A percentile compares a stretch with the other conserved stretches of the same genome.
Conservation (phyloP, 2,113 vertebrate species). For the Semnornis frantzii region DNA sequence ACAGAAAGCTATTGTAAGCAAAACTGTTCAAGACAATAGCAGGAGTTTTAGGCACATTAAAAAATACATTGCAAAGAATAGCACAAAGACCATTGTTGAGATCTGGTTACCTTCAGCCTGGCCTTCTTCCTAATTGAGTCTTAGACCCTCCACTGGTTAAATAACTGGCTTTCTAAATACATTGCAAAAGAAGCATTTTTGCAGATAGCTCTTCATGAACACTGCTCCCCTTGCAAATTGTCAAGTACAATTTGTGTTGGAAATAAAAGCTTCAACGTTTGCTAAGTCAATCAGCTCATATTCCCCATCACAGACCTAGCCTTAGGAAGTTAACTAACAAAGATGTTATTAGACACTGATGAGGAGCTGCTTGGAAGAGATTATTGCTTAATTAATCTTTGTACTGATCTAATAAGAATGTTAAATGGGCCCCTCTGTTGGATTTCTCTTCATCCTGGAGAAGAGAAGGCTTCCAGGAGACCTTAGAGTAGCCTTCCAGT, state of each 20-base stretch:
- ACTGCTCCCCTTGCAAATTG: slow-evolving; percentile 6
- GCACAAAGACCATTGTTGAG: background rate
- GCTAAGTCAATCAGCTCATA: slow-evolving; percentile 17
- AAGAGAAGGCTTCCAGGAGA: no score
- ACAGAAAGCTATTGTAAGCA: slow-evolving; percentile 1
- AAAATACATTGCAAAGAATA: background rate
- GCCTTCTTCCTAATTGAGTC: slow-evolving; percentile 14
- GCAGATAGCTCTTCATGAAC: slow-evolving; percentile 9
- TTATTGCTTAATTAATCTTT: slow-evolving; percentile 75
- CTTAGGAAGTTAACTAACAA: slow-evolving; percentile 63
- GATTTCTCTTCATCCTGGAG: no score
- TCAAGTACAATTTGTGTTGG: slow-evolving; percentile 12
- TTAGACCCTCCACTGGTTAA: background rate
- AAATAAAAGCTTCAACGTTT: slow-evolving; percentile 40
- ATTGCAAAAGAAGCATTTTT: background rate
- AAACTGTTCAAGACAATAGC: background rate
- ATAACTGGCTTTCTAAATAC: background rate
- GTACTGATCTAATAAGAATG: slow-evolving; percentile 60
- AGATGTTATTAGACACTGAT: slow-evolving; percentile 54
- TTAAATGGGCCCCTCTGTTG: slow-evolving; percentile 57
- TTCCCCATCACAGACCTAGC: slow-evolving; percentile 8
- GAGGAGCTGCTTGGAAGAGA: slow-evolving; percentile 38
- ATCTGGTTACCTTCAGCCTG: background rate
- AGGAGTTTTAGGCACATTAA: background rate
- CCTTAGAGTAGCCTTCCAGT: no score